phyloP scores from a whole-genome alignment of 2,888 invertebrate genomes.

The Scaptomyza caliginosa region DNA sequence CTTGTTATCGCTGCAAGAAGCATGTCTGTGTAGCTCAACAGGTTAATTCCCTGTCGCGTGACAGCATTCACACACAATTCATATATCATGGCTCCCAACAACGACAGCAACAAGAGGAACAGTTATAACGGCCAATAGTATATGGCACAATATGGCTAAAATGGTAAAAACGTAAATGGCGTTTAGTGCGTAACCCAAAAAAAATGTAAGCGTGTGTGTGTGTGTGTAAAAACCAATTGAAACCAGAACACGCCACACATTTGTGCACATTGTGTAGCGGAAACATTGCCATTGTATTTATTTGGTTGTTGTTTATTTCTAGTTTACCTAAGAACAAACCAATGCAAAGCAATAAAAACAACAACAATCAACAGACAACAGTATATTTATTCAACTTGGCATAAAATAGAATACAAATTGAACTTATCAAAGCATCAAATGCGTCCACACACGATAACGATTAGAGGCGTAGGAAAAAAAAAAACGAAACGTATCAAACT shows the following conservation, averaged over 20 bases:
- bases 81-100: background rate
- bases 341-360: slow-evolving; percentile 19
- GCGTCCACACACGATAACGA: slow-evolving; percentile 58
- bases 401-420: slow-evolving; percentile 74
- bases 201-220: no score
- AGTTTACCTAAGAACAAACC: slow-evolving; percentile 33
- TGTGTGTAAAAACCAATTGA: slow-evolving; percentile 22
- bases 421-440: slow-evolving; percentile 72
- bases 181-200: background rate
- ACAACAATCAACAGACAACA: slow-evolving; percentile 35
- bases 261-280: slow-evolving; percentile 13
- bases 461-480: slow-evolving; percentile 39
- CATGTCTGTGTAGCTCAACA: slow-evolving; percentile 39
- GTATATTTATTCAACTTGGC: slow-evolving; percentile 61
- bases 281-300: slow-evolving; percentile 13
- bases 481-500: slow-evolving; percentile 4
- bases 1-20: slow-evolving; percentile 32
- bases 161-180: slow-evolving; percentile 15
- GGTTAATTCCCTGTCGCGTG: slow-evolving; percentile 45
- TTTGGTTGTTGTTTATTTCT: slow-evolving; percentile 36
- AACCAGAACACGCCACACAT: slow-evolving; percentile 19
- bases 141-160: slow-evolving; percentile 14
- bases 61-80: slow-evolving; percentile 11
- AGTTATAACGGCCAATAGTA: background rate
- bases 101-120: background rate